Conservation (phyloP, 1,140 invertebrate species). For the Drosophila saltans region DNA sequence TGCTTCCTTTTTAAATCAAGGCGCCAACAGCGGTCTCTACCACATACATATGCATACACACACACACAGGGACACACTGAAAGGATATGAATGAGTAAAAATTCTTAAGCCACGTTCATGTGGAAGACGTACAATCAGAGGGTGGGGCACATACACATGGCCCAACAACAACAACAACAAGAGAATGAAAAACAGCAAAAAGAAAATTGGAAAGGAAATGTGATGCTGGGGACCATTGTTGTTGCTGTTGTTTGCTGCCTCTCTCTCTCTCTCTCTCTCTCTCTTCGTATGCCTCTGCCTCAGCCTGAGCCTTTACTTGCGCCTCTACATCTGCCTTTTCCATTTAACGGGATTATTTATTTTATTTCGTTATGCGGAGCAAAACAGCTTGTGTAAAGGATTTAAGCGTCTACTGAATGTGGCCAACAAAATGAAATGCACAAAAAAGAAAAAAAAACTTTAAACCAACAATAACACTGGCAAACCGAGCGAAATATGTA, state of each 20-base stretch:
- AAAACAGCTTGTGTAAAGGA: constrained; percentile 78
- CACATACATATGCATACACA: constrained; percentile 26
- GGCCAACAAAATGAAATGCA: constrained; percentile 62
- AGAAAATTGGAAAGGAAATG: constrained; percentile 73
- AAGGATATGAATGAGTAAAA: constrained; percentile 68
- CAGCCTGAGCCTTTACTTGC: constrained; percentile 13
- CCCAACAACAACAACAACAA: constrained; percentile 8
- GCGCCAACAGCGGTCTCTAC: constrained; percentile 7
- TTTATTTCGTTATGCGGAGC: constrained; percentile 78
- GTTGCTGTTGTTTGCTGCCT: neutral
- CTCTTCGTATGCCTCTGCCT: neutral
- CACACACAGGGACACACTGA: neutral
- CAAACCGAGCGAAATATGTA: constrained; percentile 34
- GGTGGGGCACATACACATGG: neutral
- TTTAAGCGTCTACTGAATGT: constrained; percentile 67
- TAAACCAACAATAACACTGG: constrained; percentile 56
- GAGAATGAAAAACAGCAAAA: constrained; percentile 33
- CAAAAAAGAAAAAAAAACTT: constrained; percentile 36
- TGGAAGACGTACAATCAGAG: constrained; percentile 40
- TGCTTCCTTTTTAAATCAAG: constrained; percentile 51
- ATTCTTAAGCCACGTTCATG: constrained; percentile 73
- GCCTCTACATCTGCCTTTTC: constrained; percentile 45
- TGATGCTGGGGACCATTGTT: constrained; percentile 50
- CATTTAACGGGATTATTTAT: constrained; percentile 79
- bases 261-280: neutral